These are phyloP conservation scores for Scolopax bukidnonensis DNA, from an alignment of 2,797 vertebrate genomes.

Conservation along the genomic window DNA sequence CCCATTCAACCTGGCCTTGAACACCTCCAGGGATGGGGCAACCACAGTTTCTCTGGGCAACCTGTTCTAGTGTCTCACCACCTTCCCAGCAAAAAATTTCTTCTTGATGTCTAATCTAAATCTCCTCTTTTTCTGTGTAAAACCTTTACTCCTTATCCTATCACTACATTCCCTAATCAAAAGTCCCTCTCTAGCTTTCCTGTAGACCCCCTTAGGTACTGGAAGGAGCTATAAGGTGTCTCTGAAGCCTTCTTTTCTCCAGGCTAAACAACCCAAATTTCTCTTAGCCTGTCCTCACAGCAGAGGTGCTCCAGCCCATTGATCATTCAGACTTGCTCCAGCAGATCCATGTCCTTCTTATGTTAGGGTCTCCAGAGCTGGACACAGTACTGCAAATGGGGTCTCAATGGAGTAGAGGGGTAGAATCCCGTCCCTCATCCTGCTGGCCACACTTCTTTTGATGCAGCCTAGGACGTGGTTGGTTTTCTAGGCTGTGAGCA, in stretches of 20 bases:
- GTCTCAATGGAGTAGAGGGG: neutral
- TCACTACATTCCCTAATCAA: neutral
- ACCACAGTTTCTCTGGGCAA: neutral
- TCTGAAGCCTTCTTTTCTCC: neutral
- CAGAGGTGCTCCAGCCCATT: neutral
- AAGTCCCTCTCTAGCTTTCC: neutral
- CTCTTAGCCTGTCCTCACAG: neutral
- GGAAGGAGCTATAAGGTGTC: neutral
- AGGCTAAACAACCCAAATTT: neutral
- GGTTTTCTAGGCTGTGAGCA: neutral
- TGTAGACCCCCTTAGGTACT: neutral
- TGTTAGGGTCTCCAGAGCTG: neutral
- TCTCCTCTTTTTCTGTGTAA: neutral
- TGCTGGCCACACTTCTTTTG: neutral
- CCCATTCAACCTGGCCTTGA: neutral
- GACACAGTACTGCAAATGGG: no score
- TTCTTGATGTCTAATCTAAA: neutral
- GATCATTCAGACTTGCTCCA: neutral
- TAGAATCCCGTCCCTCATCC: neutral
- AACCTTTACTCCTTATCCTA: neutral
- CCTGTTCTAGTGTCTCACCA: neutral
- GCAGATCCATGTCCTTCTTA: neutral
- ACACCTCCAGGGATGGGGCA: neutral
- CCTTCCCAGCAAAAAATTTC: neutral
- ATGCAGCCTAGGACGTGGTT: no score